phyloP scores from a whole-genome alignment of 2,797 vertebrate genomes.

The Phoxinus dragarum region DNA sequence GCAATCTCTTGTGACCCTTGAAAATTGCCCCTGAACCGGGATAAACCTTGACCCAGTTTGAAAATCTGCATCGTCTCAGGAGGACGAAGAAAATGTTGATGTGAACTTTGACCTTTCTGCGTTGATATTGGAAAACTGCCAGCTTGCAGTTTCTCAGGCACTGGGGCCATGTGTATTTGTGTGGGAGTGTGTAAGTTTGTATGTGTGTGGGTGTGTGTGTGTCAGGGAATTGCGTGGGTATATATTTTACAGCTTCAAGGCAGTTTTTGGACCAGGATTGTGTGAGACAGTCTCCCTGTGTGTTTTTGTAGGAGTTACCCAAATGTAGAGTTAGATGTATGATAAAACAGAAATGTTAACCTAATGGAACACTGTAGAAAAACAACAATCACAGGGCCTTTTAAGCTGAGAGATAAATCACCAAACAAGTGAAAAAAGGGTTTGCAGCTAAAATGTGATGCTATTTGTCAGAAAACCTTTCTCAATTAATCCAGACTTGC shows the following conservation, averaged over 20 bases:
- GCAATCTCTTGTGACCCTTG: constrained; percentile 67
- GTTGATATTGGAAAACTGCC: constrained; percentile 74
- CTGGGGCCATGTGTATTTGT: constrained; percentile 61
- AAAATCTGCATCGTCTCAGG: constrained; percentile 65
- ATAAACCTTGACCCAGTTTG: constrained; percentile 76
- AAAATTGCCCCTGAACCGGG: constrained; percentile 73
- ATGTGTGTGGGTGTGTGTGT: constrained; percentile 60
- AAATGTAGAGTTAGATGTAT: constrained; percentile 51
- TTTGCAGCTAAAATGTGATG: constrained; percentile 31
- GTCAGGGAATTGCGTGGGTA: constrained; percentile 60
- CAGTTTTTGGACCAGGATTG: constrained; percentile 51
- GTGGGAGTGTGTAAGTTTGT: constrained; percentile 58
- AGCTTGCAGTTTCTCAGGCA: constrained; percentile 72
- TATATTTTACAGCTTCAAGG: constrained; percentile 55
- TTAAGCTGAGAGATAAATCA: constrained; percentile 50
- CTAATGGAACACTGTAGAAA: constrained; percentile 46
- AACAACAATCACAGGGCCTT: constrained; percentile 46
- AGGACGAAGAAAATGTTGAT: constrained; percentile 67
- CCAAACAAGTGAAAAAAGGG: constrained; percentile 18
- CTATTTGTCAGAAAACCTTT: constrained; percentile 30
- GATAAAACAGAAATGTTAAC: constrained; percentile 54
- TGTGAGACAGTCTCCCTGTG: constrained; percentile 42
- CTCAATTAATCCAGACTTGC: constrained; percentile 32
- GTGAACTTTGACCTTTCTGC: constrained; percentile 71
- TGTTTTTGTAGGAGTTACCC: constrained; percentile 50